Conservation (phyloP, 2,888 invertebrate genomes). For the Zaprionus lineosus region DNA sequence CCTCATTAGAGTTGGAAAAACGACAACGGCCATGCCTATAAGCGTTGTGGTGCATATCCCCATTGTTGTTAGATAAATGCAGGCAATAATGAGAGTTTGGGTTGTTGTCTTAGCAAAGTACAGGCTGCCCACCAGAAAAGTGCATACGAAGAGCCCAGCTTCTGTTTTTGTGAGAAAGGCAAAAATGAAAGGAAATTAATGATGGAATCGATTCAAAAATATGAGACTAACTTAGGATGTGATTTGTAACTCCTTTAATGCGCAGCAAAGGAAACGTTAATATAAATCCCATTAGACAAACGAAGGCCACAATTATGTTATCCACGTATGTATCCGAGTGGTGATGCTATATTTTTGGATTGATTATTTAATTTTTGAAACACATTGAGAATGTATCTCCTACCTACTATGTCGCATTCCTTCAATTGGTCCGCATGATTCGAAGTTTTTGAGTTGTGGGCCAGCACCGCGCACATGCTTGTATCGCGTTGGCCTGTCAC, state of each 20-base stretch:
- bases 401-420: slow-evolving; percentile 64
- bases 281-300: slow-evolving; percentile 50
- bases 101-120: slow-evolving; percentile 84
- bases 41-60: slow-evolving; percentile 72
- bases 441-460: slow-evolving; percentile 58
- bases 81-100: slow-evolving; percentile 84
- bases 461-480: slow-evolving; percentile 74
- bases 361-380: slow-evolving; percentile 47
- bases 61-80: slow-evolving; percentile 83
- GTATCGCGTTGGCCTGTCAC: slow-evolving; percentile 46
- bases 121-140: slow-evolving; percentile 83
- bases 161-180: slow-evolving; percentile 73
- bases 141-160: slow-evolving; percentile 82
- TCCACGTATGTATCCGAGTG: slow-evolving; percentile 42
- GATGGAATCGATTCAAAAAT: neutral
- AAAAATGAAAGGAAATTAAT: neutral
- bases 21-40: slow-evolving; percentile 66
- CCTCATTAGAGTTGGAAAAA: slow-evolving; percentile 80
- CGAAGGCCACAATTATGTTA: slow-evolving; percentile 58
- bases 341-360: slow-evolving; percentile 35
- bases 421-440: neutral
- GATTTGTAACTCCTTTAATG: slow-evolving; percentile 39
- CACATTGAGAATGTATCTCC: slow-evolving; percentile 26
- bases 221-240: slow-evolving; percentile 63
- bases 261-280: slow-evolving; percentile 46